Evolutionary conservation across 2,888 invertebrate species (phyloP), one percentile per base, ranked within the genome.

Genomic region (Drosophila paranaensis): DNA sequence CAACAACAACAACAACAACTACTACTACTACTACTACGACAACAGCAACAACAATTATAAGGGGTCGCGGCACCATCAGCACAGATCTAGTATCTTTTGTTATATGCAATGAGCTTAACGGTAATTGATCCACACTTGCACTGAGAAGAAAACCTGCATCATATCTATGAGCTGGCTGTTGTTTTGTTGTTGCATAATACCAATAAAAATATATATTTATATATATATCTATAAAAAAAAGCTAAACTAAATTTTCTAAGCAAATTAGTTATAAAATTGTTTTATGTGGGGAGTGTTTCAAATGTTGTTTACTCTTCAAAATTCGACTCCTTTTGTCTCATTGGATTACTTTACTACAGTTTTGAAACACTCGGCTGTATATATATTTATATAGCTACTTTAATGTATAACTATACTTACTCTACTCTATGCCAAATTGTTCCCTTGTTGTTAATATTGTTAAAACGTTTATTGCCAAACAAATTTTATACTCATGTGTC

Each of bases 401-500:
- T 82, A 64, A 72, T 86, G 72, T 79, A 66, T 68, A 63, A 65
- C 77, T 75, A 14, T 54, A 40, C 27, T 40, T 40, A 39, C 20
- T 33, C 13, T 55, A 56, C 20, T 37, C 35, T 54, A 46, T 60
- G 43, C 33, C 45, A 72, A 61, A 74, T 73, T 71, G 70, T 75
- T 79, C 57, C 71, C 80, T 73, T 74, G 76, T 88, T 88, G 82
- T 88, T 82, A 82, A 69, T 80, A 74, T 80, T 82, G 88, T 82
- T 82, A 81, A 57, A 61, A 66, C 2, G 39, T 53, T 58, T 46
- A 66, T 62, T 79, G 65, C 77, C 48, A 64, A 79, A 50, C 37
- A 53, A 64, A 25, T 20, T 79, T 66, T 74, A 66, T 75, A 57
- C 56, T 79, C 70, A 27, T 71, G 61, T 80, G 71, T 53, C 51